Evolutionary conservation across 2,797 vertebrate genomes (phyloP), one percentile per base, ranked within the genome.

Genomic region (Gallinago solitaria): DNA sequence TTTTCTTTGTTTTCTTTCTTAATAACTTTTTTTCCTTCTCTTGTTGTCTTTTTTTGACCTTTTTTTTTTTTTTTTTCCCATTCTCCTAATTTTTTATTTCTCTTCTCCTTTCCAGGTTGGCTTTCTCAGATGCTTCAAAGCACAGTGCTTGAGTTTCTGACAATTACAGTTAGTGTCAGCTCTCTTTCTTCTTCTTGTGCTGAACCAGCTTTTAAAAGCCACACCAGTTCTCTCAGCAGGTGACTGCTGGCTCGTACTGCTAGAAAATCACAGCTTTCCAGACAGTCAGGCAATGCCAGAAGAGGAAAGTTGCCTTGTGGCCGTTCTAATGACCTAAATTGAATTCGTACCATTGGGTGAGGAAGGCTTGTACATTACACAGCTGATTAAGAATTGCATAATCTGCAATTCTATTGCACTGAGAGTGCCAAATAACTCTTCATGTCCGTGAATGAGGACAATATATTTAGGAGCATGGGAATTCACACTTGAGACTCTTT

Each of bases 321-420:
- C 65, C 86, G 21, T 91, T 96, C 76, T 76, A 94, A 93, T 91
- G 92, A 95, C 93, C 84, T 93, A 93, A 88, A 91, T 76, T 94
- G 70, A 88, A 84, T 63, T 37, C 35, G 12, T 92, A 93, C 41
- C 48, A 81, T 71, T 86, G 83, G 67, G 74, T 82, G 83, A 92
- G 54, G 54, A 93, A 76, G 53, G 54, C 39, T 83, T 78, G 43
- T 75, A 74, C 48, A 30, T 93, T 84, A 88, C 65, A 89, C 53
- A 92, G 87, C 69, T 94, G 92, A 91, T 94, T 92, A 95, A 93
- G 79, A 69, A 79, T 61, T 90, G 87, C n/a, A 69, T 87, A 81
- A 94, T 92, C 81, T 84, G 39, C 84, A 92, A 91, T 92, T 86
- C 69, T 69, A 5, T 75, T 81, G 14, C 63, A 86, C 47, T 19